Evolutionary conservation across 2,797 vertebrate genomes (phyloP).

Genomic region (Microtus californicus): DNA sequence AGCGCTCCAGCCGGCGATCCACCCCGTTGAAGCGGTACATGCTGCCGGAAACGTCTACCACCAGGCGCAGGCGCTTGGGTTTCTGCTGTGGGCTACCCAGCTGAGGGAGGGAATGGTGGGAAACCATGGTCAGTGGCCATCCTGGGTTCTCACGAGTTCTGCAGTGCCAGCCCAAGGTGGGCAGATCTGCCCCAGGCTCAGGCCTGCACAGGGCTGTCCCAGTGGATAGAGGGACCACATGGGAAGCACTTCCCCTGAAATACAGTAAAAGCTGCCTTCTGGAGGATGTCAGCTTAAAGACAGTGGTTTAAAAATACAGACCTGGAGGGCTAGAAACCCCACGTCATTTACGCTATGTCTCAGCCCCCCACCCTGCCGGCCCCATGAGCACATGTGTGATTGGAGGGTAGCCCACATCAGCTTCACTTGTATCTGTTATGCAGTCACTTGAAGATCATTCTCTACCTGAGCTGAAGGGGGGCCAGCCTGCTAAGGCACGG

Average conservation of each 20-base stretch:
- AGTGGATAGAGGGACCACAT: background rate
- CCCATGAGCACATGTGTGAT: conserved; percentile 20
- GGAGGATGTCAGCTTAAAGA: conserved; percentile 49
- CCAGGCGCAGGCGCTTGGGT: conserved; percentile 94
- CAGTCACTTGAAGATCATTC: conserved; percentile 70
- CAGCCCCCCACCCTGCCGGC: conserved; percentile 11
- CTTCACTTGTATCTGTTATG: conserved; percentile 71
- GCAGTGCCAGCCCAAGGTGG: background rate
- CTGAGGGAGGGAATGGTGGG: conserved; percentile 84
- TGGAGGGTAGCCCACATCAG: conserved; percentile 63
- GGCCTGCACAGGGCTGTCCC: background rate
- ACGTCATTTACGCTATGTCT: conserved; percentile 65
- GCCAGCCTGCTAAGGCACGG: conserved; percentile 59
- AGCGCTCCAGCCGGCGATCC: conserved; percentile 95
- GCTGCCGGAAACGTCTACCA: conserved; percentile 97
- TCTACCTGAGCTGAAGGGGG: conserved; percentile 57
- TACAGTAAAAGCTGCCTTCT: conserved; percentile 50
- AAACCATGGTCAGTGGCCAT: background rate
- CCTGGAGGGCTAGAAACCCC: conserved; percentile 62
- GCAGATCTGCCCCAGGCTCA: background rate
- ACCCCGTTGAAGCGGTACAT: conserved; percentile 99
- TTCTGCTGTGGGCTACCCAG: conserved; percentile 95
- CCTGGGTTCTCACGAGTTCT: background rate
- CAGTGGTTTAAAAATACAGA: conserved; percentile 60
- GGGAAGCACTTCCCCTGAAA: conserved; percentile 66